Evolutionary conservation across 53 echinoderm and acorn worm genomes (phyloP).

Genomic region (Holothuria scabra): DNA sequence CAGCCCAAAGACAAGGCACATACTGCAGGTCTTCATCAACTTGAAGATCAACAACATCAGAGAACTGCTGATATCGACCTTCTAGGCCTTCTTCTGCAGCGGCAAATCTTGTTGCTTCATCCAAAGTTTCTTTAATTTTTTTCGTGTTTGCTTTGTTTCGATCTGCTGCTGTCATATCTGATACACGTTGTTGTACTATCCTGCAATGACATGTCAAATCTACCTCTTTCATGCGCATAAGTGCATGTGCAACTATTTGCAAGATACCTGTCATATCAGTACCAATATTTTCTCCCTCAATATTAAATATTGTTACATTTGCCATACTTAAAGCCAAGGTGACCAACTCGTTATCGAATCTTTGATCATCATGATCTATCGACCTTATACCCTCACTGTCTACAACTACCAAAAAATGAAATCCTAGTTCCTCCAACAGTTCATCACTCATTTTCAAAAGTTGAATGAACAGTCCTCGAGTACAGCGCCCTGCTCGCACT

Average conservation of each 20-base stretch:
- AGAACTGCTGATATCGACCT: slow-evolving; percentile 11
- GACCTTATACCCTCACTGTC: slow-evolving; percentile 28
- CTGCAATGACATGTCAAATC: slow-evolving; percentile 22
- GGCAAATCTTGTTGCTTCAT: slow-evolving; percentile 15
- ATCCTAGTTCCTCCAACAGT: not conserved
- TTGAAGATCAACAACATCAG: slow-evolving; percentile 10
- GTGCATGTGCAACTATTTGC: slow-evolving; percentile 28
- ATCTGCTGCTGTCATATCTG: slow-evolving; percentile 30
- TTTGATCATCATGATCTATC: slow-evolving; percentile 1
- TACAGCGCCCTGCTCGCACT: no score
- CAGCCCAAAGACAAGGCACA: slow-evolving; percentile 20
- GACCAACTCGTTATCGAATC: slow-evolving; percentile 26
- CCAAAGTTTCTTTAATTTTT: not conserved
- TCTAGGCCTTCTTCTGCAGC: slow-evolving; percentile 21
- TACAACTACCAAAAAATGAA: slow-evolving; percentile 3
- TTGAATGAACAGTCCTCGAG: no score
- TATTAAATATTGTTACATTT: slow-evolving; percentile 26
- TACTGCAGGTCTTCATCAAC: slow-evolving; percentile 9
- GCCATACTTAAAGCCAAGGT: slow-evolving; percentile 34
- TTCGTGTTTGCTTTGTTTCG: not conserved
- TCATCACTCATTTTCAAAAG: no score
- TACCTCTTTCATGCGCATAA: slow-evolving; percentile 41
- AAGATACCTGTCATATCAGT: slow-evolving; percentile 10
- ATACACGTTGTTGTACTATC: slow-evolving; percentile 24
- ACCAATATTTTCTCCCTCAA: slow-evolving; percentile 23